Evolutionary conservation across 2,888 invertebrate species (phyloP), one percentile per base, ranked within the genome.

Genomic region (Amphimallon solstitiale): DNA sequence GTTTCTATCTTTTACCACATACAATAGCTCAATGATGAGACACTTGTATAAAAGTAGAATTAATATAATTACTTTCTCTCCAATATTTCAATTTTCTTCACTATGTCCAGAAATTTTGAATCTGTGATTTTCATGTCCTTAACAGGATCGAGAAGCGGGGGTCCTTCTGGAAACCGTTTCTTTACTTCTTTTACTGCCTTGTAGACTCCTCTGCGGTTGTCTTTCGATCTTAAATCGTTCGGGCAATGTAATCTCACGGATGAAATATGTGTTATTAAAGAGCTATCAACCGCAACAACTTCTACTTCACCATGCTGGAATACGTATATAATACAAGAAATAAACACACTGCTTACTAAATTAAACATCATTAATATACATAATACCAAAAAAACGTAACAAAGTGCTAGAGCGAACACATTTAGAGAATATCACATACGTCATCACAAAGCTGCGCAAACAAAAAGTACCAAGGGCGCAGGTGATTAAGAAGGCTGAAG

Each of bases 81-180:
- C 73, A 95, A 88, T 64, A 88, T 84, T 78, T 94, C 90, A 71
- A 97, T 94, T 77, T 91, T 92, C 70, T 90, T 89, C 0, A 96
- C 90, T 63, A 95, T 87, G 43, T 91, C 89, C 71, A 90, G 86
- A 75, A 98, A 95, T 7, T 89, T 89, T 0, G 87, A 80, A 43
- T 97, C 95, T 65, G 90, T 90, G 64, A 99, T 98, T 77, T 93
- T 92, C 98, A 99, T 98, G 77, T 99, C 98, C 63, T 91, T 91
- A 14, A 98, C 87, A 0, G 99, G 98, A 84, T 99, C 94, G 1
- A 99, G 82, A 5, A 95, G 82, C 0, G 98, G 98, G 0, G 95
- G 88, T 0, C 94, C 94, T 45, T 92, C 89, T 0, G 93, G 91
- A 80, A 97, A 97, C 35, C 97, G 88, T 79, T 92, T 93, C 76